Conservation (phyloP, 1,140 invertebrate species). For the Andrena cerasifolii region DNA sequence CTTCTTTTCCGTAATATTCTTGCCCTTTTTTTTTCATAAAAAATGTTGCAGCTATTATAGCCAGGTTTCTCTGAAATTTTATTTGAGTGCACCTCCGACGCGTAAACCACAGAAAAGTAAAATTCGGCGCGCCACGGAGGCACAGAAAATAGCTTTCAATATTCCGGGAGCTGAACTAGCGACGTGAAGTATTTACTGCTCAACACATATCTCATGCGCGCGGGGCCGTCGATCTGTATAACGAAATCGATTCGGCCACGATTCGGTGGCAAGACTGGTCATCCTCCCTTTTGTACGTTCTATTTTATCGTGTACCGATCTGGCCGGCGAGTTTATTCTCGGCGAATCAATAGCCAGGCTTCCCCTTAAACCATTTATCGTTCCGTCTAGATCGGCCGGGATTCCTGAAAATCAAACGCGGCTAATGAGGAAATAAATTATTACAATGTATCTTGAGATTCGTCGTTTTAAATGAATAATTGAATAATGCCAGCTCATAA, state of each 20-base stretch:
- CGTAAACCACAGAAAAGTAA: slow-evolving; percentile 36
- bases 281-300: slow-evolving; percentile 11
- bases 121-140: slow-evolving; percentile 20
- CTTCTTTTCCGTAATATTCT: not conserved
- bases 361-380: not conserved
- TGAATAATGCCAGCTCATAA: not conserved
- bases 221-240: slow-evolving; percentile 55
- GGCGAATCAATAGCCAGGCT: not conserved
- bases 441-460: not conserved
- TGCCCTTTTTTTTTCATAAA: not conserved
- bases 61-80: not conserved
- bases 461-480: not conserved
- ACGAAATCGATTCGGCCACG: slow-evolving; percentile 63
- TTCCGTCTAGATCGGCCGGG: too few relatives aligned
- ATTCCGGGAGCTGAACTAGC: slow-evolving; percentile 57
- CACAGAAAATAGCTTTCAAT: slow-evolving; percentile 54
- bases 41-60: not conserved
- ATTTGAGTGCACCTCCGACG: not conserved
- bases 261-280: slow-evolving; percentile 1
- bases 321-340: not conserved
- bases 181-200: slow-evolving; percentile 71
- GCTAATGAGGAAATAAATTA: too few relatives aligned
- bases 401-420: not conserved
- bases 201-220: slow-evolving; percentile 58
- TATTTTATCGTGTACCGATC: slow-evolving; percentile 20